Base-by-base conservation (phyloP, 2,113 vertebrate genomes). In the Phasianus colchicus region DNA sequence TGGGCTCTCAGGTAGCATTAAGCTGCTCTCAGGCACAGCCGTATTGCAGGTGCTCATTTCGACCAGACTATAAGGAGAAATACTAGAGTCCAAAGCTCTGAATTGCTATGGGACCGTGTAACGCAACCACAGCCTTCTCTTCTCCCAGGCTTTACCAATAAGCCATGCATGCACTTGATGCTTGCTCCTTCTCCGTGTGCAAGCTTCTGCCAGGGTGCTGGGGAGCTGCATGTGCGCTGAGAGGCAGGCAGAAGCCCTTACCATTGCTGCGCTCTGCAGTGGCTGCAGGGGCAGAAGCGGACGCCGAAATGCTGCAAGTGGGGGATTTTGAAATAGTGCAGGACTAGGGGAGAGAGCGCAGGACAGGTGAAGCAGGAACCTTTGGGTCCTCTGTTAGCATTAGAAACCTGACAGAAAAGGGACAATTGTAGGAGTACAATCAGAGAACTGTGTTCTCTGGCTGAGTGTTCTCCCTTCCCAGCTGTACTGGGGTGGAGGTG, bases 401-500 rank as follows among this genome's bases (percentile, higher is more conserved):
- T 48, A 91, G 82, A 86, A 91, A 81, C 54, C 79, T 91, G 90
- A 80, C 91, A 92, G 90, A 50, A 91, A 81, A 1, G 21, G 93
- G 91, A 75, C 93, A 83, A 85, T 79, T 43, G 48, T 75, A 60
- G 78, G 73, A 83, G 86, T 45, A 82, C 93, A 94, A 72, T 91
- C 90, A 95, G 81, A 14, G 15, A 92, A 76, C 83, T 7, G 3
- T 90, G 72, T 71, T 95, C 88, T 48, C 63, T 5, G 61, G 75
- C 90, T 77, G 94, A 94, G 83, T 12, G 1, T 83, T 91, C 92
- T 73, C 88, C 71, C 75, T 94, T 93, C 96, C 96, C 90, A 96
- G 93, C 95, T 90, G 95, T 90, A 79, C 90, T 76, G 86, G 91
- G 93, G 92, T 96, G 95, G 96, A 97, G 96, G 96, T 96, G 92